Conservation (phyloP, 2,113 vertebrate species). For the Zosterops borbonicus region DNA sequence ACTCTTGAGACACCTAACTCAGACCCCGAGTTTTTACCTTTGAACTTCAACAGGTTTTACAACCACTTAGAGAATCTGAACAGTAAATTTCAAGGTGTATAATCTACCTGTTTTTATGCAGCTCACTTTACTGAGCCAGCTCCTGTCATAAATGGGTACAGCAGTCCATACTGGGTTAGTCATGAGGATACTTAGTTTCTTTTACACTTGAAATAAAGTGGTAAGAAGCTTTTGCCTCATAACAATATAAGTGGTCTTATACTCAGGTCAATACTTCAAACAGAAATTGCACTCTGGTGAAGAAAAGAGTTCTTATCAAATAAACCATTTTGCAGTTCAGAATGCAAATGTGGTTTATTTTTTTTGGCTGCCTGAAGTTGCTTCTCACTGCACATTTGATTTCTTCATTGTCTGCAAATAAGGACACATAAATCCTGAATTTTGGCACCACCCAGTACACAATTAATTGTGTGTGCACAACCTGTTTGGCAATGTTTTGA, state of each 20-base stretch:
- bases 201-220: background rate
- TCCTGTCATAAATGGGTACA: background rate
- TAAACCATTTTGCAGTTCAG: background rate
- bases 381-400: background rate
- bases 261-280: background rate
- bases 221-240: background rate
- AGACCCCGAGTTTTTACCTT: background rate
- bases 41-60: background rate
- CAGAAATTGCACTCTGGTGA: background rate
- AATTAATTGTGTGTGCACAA: background rate
- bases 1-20: background rate
- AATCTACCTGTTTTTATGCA: background rate
- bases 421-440: background rate
- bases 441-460: background rate
- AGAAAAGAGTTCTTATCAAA: background rate
- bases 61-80: background rate
- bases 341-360: background rate
- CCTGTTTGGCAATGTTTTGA: background rate
- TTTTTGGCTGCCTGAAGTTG: background rate
- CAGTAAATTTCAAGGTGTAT: background rate
- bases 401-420: slow-evolving; percentile 1
- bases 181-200: background rate
- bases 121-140: background rate
- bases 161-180: background rate
- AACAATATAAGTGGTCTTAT: background rate